Evolutionary conservation across 2,797 vertebrate species (phyloP).

Genomic region (Hafferia zeledoni): DNA sequence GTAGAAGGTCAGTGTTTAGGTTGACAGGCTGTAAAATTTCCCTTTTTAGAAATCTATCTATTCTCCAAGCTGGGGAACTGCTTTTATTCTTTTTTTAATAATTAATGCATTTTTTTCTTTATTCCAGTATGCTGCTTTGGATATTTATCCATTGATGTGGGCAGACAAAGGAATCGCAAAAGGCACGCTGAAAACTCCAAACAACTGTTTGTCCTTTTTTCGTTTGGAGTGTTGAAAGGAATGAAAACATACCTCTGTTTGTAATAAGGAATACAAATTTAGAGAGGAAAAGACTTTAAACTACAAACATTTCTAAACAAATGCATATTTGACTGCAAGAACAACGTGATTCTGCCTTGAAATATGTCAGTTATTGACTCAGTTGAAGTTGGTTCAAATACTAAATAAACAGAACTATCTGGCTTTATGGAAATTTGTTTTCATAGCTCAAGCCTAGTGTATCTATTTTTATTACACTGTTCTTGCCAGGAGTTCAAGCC

Average conservation of each 20-base stretch:
- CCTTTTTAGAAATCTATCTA: conserved; percentile 9
- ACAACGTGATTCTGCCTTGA: neutral
- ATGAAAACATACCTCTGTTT: neutral
- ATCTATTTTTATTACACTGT: conserved; percentile 38
- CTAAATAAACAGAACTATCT: neutral
- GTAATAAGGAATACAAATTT: neutral
- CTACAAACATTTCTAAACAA: neutral
- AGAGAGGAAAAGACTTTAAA: neutral
- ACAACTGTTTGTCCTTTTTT: neutral
- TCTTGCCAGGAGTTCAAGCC: conserved; percentile 18
- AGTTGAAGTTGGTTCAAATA: neutral
- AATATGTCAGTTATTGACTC: neutral
- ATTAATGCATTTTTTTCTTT: neutral
- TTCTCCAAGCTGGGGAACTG: neutral
- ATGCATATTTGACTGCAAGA: neutral
- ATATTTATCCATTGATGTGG: neutral
- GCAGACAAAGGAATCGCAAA: neutral
- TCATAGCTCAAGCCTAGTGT: neutral
- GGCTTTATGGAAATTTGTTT: neutral
- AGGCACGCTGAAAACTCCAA: neutral
- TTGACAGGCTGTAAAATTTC: conserved; percentile 41
- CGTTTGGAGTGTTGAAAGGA: neutral
- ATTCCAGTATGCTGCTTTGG: neutral
- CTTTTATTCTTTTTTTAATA: neutral
- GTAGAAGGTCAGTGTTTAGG: neutral